Percentiles rank a stretch among this genome's conserved stretches.
phyloP scores from a whole-genome alignment of 2,888 invertebrate genomes.

The Sepioteuthis lessoniana region DNA sequence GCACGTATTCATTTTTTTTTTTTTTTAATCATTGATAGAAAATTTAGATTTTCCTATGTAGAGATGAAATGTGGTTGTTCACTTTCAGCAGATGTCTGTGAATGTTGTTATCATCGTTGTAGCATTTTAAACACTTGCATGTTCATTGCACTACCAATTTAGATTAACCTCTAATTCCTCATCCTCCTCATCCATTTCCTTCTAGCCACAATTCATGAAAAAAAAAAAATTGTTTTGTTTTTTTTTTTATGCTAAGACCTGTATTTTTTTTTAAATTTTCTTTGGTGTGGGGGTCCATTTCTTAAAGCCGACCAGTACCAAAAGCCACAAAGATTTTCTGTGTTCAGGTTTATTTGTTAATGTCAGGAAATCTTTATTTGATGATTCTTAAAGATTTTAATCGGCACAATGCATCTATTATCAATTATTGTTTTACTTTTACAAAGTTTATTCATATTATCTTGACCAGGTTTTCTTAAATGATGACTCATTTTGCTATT shows the following conservation, averaged over 20 bases:
- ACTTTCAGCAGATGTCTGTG: background rate
- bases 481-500: no score
- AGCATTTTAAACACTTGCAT: background rate
- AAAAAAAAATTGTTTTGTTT: background rate
- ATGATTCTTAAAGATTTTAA: no score
- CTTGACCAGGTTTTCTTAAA: no score
- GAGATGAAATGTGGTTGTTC: background rate
- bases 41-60: background rate
- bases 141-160: background rate
- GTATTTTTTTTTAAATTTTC: background rate
- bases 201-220: background rate
- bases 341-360: no score
- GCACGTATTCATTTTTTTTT: background rate
- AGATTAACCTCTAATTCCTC: background rate
- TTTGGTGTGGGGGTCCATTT: background rate
- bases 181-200: background rate
- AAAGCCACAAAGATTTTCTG: no score
- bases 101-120: background rate
- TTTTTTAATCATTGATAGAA: background rate
- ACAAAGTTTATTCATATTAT: no score
- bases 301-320: no score
- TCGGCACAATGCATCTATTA: no score
- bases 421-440: no score
- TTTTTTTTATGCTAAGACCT: background rate
- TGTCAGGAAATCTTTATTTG: no score